Conservation (phyloP, 2,113 vertebrate genomes). For the Arothron firmamentum region DNA sequence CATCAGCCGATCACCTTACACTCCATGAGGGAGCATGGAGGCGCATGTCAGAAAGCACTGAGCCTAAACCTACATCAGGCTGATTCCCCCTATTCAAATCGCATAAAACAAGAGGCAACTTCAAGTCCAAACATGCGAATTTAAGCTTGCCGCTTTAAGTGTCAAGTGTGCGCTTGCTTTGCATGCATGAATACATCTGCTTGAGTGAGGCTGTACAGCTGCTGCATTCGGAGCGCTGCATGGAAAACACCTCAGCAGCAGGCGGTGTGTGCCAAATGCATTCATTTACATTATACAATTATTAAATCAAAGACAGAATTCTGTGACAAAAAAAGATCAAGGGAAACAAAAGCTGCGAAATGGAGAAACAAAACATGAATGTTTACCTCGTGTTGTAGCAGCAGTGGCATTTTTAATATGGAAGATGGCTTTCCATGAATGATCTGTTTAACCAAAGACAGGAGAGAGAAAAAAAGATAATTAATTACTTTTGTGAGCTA, state of each 20-base stretch:
- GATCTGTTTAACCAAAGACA: conserved; percentile 99
- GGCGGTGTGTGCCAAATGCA: conserved; percentile 31
- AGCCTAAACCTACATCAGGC: conserved; percentile 33
- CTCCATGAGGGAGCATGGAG: conserved; percentile 14
- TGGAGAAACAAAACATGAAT: conserved; percentile 58
- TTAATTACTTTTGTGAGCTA: conserved; percentile 99
- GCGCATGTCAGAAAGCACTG: conserved; percentile 12
- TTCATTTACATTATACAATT: conserved; percentile 30
- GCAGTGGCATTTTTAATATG: conserved; percentile 78
- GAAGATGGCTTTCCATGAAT: conserved; percentile 97
- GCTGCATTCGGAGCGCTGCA: conserved; percentile 53
- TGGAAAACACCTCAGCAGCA: conserved; percentile 60
- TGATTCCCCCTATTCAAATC: conserved; percentile 49
- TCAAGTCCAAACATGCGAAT: conserved; percentile 65
- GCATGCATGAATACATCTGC: conserved; percentile 70
- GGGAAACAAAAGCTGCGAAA: conserved; percentile 38
- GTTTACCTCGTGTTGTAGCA: conserved; percentile 94
- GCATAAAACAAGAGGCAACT: conserved; percentile 48
- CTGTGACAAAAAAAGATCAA: conserved; percentile 29
- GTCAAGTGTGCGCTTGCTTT: conserved; percentile 57
- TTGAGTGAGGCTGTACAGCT: conserved; percentile 65
- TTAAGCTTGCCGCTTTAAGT: conserved; percentile 46
- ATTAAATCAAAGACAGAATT: conserved; percentile 32
- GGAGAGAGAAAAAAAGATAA: conserved; percentile 93
- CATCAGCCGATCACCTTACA: conserved; percentile 28